These are phyloP conservation scores for Tyto alba DNA, from an alignment of 2,113 vertebrate genomes.

Conservation along the genomic window DNA sequence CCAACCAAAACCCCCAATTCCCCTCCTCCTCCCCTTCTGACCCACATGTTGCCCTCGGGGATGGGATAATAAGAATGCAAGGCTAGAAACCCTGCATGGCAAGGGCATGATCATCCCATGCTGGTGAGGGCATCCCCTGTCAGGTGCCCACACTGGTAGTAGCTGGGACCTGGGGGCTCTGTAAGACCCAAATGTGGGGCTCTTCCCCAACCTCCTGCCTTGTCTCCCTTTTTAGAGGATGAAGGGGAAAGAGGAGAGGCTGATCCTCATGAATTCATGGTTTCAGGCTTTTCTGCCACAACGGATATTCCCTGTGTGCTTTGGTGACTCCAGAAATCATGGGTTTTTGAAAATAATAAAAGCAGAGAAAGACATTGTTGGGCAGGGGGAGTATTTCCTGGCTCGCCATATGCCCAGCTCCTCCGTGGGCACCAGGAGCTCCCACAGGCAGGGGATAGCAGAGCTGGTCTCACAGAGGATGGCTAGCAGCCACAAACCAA, in stretches of 20 bases:
- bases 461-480: rapidly evolving
- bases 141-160: neutral
- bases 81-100: neutral
- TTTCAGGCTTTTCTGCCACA: neutral
- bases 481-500: neutral
- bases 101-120: neutral
- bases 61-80: neutral
- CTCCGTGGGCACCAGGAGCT: neutral
- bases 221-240: neutral
- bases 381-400: neutral
- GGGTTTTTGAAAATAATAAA: neutral
- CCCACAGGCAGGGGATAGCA: neutral
- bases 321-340: neutral
- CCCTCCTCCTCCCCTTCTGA: neutral
- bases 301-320: neutral
- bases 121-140: neutral
- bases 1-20: neutral
- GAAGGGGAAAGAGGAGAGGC: neutral
- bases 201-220: neutral
- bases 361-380: neutral
- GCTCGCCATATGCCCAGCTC: neutral
- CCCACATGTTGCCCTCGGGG: neutral
- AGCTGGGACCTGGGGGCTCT: neutral
- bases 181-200: neutral
- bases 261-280: neutral